Evolutionary conservation across 2,797 vertebrate genomes (phyloP).

Genomic region (Falco concolor): DNA sequence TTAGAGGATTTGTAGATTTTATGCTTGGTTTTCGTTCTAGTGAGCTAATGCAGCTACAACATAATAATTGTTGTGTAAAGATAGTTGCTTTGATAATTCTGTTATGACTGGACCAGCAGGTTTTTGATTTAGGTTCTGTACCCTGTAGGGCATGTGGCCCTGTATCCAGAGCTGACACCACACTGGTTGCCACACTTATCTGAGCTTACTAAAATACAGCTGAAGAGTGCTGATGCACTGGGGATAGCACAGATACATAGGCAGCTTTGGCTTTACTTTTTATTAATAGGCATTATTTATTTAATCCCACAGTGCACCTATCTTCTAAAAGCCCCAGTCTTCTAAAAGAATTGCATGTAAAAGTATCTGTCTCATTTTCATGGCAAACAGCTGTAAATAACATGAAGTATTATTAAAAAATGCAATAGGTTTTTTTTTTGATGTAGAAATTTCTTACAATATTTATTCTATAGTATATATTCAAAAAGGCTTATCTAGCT

Average conservation of each 20-base stretch:
- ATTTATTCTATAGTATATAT: background rate
- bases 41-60: background rate
- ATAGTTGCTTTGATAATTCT: background rate
- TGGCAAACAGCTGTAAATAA: background rate
- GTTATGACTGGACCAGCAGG: background rate
- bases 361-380: background rate
- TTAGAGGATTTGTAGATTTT: rapidly evolving
- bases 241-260: background rate
- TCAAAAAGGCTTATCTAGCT: background rate
- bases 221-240: background rate
- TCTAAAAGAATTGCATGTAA: background rate
- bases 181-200: background rate
- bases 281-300: background rate
- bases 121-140: background rate
- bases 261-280: background rate
- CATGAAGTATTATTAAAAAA: background rate
- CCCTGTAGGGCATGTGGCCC: too few species aligned
- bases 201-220: background rate
- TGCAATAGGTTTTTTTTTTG: background rate
- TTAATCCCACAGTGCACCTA: background rate
- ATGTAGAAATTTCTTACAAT: background rate
- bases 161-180: background rate
- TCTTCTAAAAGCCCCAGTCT: background rate
- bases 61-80: background rate
- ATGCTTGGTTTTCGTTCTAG: background rate